phyloP scores from a whole-genome alignment of 2,113 vertebrate genomes.

The Ameiurus melas region DNA sequence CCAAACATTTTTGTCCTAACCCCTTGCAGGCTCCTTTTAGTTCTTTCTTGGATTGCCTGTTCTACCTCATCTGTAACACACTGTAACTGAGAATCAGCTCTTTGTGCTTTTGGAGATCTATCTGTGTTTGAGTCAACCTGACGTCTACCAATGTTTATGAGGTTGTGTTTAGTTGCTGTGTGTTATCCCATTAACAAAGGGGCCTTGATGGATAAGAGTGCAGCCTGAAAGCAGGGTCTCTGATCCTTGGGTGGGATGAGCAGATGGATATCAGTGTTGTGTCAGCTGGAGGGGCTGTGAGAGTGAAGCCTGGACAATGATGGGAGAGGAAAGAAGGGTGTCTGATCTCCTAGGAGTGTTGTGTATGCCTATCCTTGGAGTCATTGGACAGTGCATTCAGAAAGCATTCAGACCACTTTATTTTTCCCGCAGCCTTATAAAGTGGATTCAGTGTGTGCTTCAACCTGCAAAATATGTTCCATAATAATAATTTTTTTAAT shows the following conservation, averaged over 20 bases:
- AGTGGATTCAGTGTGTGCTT: neutral
- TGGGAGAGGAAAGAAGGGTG: neutral
- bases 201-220: slow-evolving; percentile 35
- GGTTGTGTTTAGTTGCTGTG: neutral
- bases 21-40: neutral
- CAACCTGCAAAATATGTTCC: neutral
- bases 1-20: neutral
- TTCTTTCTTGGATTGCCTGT: neutral
- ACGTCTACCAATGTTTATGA: slow-evolving; percentile 23
- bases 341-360: neutral
- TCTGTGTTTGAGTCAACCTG: slow-evolving; percentile 27
- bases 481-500: neutral
- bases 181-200: neutral
- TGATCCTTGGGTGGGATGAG: slow-evolving; percentile 24
- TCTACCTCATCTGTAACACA: neutral
- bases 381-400: neutral
- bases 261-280: slow-evolving; percentile 47
- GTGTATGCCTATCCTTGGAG: neutral
- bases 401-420: neutral
- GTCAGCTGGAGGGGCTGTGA: slow-evolving; percentile 42
- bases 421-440: neutral
- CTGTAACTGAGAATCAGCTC: neutral
- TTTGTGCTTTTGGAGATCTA: slow-evolving; percentile 24
- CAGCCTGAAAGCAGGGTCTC: neutral
- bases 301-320: neutral